Base-by-base conservation (phyloP, 2,888 invertebrate genomes). In the Rapana venosa region DNA sequence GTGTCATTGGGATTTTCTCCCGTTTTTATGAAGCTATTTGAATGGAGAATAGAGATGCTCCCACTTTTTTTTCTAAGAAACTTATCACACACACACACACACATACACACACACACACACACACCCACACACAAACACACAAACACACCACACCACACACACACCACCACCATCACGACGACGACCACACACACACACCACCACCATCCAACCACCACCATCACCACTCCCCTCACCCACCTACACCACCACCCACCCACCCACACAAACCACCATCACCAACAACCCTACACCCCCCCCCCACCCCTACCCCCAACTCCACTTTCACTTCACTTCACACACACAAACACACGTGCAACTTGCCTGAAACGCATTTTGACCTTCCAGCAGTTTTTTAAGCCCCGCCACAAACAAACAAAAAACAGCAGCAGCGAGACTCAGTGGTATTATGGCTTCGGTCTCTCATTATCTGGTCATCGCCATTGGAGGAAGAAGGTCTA, bases 31-130 rank as follows among this genome's bases (percentile, higher is more conserved):
- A n/a, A n/a, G n/a, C n/a, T n/a, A n/a, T n/a, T n/a, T n/a, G n/a
- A n/a, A n/a, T n/a, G n/a, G n/a, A n/a, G n/a, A n/a, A n/a, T n/a
- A n/a, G n/a, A n/a, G n/a, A n/a, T n/a, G n/a, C n/a, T n/a, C n/a
- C n/a, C n/a, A n/a, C n/a, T n/a, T n/a, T n/a, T n/a, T n/a, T n/a
- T 13, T 66, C 66, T 66, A 4, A 22, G 5, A 22, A 4, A 22
- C 66, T 6, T 17, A 81, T 2, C 2, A 81, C 15, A 81, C 81
- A 81, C 81, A 81, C 26, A 81, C 81, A n/a, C 81, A 81, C 81
- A n/a, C 81, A n/a, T 8, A 81, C 81, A 81, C 32, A 32, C 35
- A 81, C 81, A 81, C 81, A 81, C 81, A 81, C 35, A 81, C 30
- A 81, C 81, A 81, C 35, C 1, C 30, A 81, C 81, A 81, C 81